phyloP scores from a whole-genome alignment of 1,140 invertebrate genomes.

The Philotrypesis tridentata region DNA sequence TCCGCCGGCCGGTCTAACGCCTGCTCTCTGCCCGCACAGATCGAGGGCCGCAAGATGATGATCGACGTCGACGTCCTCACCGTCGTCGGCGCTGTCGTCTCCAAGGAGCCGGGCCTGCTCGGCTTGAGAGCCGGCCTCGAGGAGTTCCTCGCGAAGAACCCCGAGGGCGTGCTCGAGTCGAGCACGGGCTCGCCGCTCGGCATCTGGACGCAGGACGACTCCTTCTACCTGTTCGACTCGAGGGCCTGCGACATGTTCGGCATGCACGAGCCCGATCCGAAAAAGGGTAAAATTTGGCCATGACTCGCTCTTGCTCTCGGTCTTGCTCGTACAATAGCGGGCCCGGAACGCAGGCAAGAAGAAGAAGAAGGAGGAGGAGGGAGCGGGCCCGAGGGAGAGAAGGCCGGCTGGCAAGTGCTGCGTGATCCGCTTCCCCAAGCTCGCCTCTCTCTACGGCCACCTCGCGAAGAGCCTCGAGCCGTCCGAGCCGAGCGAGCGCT shows the following conservation, averaged over 20 bases:
- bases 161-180: conserved; percentile 63
- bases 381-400: conserved; percentile 9
- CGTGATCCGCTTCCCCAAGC: conserved; percentile 58
- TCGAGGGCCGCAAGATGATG: conserved; percentile 56
- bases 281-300: conserved; percentile 47
- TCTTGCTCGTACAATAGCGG: too few relatives aligned
- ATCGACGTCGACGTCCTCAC: conserved; percentile 63
- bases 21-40: too few relatives aligned
- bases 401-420: conserved; percentile 62
- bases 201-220: conserved; percentile 64
- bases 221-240: conserved; percentile 66
- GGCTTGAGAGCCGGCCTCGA: conserved; percentile 61
- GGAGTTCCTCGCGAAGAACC: conserved; percentile 64
- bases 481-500: conserved; percentile 62
- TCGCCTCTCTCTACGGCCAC: conserved; percentile 52
- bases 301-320: too few relatives aligned
- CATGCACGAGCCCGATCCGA: conserved; percentile 50
- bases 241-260: conserved; percentile 61
- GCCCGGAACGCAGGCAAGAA: conserved; percentile 40
- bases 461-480: conserved; percentile 59
- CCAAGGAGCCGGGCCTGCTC: conserved; percentile 57
- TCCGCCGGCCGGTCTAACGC: too few relatives aligned
- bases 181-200: conserved; percentile 57
- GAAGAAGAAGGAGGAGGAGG: neutral
- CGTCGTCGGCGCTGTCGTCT: conserved; percentile 62